A percentile compares a stretch with the other conserved stretches of the same genome.
Evolutionary conservation across 2,113 vertebrate genomes (phyloP).

Genomic region (Emydura subglobosa): DNA sequence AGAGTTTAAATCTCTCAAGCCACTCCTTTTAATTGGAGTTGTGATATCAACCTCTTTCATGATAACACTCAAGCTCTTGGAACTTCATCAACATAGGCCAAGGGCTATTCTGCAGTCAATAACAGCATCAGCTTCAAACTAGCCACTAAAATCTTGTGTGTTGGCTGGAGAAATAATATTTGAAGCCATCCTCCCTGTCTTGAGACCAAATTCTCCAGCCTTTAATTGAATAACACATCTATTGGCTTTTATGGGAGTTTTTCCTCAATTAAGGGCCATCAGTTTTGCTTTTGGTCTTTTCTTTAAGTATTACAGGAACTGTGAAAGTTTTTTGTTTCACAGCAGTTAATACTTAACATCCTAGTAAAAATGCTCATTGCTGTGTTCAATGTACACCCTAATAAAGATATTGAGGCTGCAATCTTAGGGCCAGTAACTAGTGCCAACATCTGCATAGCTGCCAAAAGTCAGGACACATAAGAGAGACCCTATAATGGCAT

Average conservation of each 20-base stretch:
- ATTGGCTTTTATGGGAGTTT: neutral
- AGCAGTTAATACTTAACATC: neutral
- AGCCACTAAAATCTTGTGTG: neutral
- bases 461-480: neutral
- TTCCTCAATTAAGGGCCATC: neutral
- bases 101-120: neutral
- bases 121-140: neutral
- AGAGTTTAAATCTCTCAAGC: neutral
- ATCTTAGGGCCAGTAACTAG: conserved; percentile 3
- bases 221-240: neutral
- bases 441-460: neutral
- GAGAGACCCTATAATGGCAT: conserved; percentile 7
- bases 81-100: neutral
- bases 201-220: neutral
- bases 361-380: conserved; percentile 5
- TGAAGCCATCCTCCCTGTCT: neutral
- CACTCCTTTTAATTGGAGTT: neutral
- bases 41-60: neutral
- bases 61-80: neutral
- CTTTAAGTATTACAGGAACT: neutral
- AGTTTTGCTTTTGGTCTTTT: neutral
- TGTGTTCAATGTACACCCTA: neutral
- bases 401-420: neutral
- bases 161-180: neutral
- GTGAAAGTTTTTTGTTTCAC: neutral